Percentiles rank a stretch among this genome's conserved stretches.
Conservation (phyloP, 1,140 invertebrate genomes). For the Thrips palmi region DNA sequence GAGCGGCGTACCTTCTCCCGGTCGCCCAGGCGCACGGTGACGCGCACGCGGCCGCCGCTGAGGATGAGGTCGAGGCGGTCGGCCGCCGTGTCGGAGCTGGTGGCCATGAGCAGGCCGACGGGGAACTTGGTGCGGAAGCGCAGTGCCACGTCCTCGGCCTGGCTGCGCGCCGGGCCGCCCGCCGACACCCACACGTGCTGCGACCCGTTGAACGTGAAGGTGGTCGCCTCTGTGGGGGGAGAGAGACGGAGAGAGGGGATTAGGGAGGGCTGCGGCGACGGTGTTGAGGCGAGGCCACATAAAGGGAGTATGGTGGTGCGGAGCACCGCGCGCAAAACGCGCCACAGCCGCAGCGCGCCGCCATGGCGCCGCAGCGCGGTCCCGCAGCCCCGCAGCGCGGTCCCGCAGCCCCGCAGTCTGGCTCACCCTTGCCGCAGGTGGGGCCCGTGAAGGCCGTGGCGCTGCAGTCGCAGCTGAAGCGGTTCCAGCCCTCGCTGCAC, state of each 20-base stretch:
- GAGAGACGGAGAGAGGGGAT: slow-evolving; percentile 8
- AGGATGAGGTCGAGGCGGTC: slow-evolving; percentile 70
- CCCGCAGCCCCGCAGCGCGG: too few relatives aligned
- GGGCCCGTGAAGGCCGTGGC: slow-evolving; percentile 75
- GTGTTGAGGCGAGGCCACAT: too few relatives aligned
- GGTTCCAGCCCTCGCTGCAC: slow-evolving; percentile 90
- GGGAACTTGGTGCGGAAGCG: slow-evolving; percentile 71
- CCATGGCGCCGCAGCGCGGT: too few relatives aligned
- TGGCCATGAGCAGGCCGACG: slow-evolving; percentile 49
- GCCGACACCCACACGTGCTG: slow-evolving; percentile 67
- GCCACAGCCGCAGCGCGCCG: too few relatives aligned
- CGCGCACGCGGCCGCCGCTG: slow-evolving; percentile 56
- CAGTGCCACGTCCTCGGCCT: slow-evolving; percentile 79
- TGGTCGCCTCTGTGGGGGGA: slow-evolving; percentile 70
- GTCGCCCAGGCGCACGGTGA: slow-evolving; percentile 66
- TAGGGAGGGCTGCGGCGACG: background rate
- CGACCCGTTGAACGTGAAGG: slow-evolving; percentile 70
- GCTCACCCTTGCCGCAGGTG: slow-evolving; percentile 70
- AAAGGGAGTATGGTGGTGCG: too few relatives aligned
- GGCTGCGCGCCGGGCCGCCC: slow-evolving; percentile 61
- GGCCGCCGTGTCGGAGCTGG: slow-evolving; percentile 51
- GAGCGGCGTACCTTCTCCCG: slow-evolving; percentile 51
- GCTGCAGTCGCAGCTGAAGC: slow-evolving; percentile 90
- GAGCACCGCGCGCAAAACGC: too few relatives aligned
- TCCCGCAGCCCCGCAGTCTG: too few relatives aligned